Percentiles rank a stretch among this genome's conserved stretches.
phyloP scores from a whole-genome alignment of 2,113 vertebrate species.

The Silurus meridionalis region DNA sequence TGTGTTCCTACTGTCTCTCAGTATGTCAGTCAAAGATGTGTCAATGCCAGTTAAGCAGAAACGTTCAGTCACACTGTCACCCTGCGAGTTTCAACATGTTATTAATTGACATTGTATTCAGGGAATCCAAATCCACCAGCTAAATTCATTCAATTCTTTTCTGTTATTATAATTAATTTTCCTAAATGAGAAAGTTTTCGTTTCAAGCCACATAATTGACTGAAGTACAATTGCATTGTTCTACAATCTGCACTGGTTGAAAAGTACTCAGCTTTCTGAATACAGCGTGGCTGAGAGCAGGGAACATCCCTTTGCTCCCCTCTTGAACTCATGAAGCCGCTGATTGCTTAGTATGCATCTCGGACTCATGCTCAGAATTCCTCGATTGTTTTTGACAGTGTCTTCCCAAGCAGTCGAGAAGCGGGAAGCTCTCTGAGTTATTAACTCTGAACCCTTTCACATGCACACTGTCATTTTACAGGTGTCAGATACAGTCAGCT shows the following conservation, averaged over 20 bases:
- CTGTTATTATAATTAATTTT: constrained; percentile 39
- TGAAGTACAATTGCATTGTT: constrained; percentile 35
- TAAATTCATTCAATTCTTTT: constrained; percentile 21
- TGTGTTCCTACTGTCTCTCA: not conserved
- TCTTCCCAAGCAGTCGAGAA: constrained; percentile 49
- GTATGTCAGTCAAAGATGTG: not conserved
- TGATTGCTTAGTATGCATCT: constrained; percentile 45
- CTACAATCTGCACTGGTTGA: constrained; percentile 20
- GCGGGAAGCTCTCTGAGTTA: constrained; percentile 47
- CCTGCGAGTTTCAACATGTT: not conserved
- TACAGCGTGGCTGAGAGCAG: constrained; percentile 31
- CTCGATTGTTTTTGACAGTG: constrained; percentile 59
- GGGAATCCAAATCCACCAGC: not conserved
- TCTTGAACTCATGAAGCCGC: constrained; percentile 29
- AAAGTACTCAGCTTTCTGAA: constrained; percentile 32
- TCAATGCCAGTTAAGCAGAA: not conserved
- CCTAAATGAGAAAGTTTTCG: constrained; percentile 26
- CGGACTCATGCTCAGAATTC: constrained; percentile 31
- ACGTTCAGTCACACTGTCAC: not conserved
- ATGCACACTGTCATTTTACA: constrained; percentile 35
- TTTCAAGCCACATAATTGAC: constrained; percentile 40
- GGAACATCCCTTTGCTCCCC: constrained; percentile 26
- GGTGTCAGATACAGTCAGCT: constrained; percentile 53
- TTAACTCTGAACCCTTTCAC: constrained; percentile 48
- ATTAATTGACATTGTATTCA: constrained; percentile 15